phyloP scores from a whole-genome alignment of 2,797 vertebrate species.

The Carcharodon carcharias region DNA sequence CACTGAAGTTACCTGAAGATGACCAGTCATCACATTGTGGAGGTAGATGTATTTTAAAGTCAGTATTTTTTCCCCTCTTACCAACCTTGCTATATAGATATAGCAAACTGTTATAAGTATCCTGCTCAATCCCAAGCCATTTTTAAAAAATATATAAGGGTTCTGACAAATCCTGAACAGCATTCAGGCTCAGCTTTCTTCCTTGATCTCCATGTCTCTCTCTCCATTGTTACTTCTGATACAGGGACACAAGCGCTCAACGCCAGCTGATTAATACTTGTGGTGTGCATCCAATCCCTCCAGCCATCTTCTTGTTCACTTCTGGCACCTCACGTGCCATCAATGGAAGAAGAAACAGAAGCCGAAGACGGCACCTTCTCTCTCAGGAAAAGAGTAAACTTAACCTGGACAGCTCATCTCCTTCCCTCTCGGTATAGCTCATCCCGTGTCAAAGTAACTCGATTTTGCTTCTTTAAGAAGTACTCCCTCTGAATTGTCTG shows the following conservation, averaged over 20 bases:
- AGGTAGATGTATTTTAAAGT: background rate
- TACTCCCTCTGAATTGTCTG: background rate
- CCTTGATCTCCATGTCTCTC: no score
- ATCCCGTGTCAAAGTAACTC: background rate
- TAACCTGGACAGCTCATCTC: background rate
- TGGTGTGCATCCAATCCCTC: background rate
- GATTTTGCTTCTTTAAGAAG: background rate
- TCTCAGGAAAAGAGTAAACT: slow-evolving; percentile 6
- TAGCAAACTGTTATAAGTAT: background rate
- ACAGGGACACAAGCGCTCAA: background rate
- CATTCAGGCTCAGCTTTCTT: background rate
- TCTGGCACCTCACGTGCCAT: background rate
- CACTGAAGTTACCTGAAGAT: background rate
- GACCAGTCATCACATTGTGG: background rate
- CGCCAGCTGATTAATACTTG: background rate
- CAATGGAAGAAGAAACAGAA: background rate
- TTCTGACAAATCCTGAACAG: background rate
- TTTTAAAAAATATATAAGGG: background rate
- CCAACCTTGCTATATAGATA: background rate
- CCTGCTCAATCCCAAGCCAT: background rate
- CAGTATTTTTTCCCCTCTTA: background rate
- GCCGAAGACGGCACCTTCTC: slow-evolving; percentile 2
- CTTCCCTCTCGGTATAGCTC: no score
- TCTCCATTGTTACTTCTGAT: background rate
- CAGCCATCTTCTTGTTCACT: background rate